Percentiles rank a stretch among this genome's conserved stretches.
Evolutionary conservation across 2,888 invertebrate species (phyloP).

Genomic region (Andrena dorsata): DNA sequence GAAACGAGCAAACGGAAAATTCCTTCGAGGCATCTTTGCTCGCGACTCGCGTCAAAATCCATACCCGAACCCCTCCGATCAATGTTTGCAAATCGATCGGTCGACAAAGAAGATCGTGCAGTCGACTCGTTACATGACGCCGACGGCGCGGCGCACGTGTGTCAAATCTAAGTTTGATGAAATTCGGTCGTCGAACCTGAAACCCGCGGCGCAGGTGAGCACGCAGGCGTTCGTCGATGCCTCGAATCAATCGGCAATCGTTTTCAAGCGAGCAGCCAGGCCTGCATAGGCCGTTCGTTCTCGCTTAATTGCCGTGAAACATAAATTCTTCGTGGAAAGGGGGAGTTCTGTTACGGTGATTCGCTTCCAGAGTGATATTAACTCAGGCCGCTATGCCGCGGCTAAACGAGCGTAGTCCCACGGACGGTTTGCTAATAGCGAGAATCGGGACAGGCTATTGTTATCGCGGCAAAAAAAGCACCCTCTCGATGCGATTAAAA

Average conservation of each 20-base stretch:
- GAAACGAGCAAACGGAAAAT: background rate
- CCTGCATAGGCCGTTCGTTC: conserved; percentile 63
- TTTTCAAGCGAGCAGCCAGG: background rate
- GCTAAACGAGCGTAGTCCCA: conserved; percentile 38
- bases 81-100: conserved; percentile 25
- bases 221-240: background rate
- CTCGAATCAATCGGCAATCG: conserved; percentile 53
- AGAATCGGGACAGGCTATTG: conserved; percentile 52
- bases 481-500: conserved; percentile 34
- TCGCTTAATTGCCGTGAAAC: conserved; percentile 78
- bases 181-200: conserved; percentile 28
- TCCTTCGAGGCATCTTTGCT: background rate
- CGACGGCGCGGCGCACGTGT: conserved; percentile 24
- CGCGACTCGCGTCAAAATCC: background rate
- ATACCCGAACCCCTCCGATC: background rate
- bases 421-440: conserved; percentile 54
- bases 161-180: conserved; percentile 46
- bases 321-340: conserved; percentile 76
- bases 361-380: conserved; percentile 73
- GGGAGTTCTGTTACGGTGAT: conserved; percentile 61
- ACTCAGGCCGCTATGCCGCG: conserved; percentile 55
- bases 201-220: conserved; percentile 28
- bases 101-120: conserved; percentile 15
- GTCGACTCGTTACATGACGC: conserved; percentile 12
- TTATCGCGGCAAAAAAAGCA: conserved; percentile 54